These are phyloP conservation scores for Acanthacorydalis orientalis DNA, from an alignment of 2,888 invertebrate genomes.

Conservation along the genomic window DNA sequence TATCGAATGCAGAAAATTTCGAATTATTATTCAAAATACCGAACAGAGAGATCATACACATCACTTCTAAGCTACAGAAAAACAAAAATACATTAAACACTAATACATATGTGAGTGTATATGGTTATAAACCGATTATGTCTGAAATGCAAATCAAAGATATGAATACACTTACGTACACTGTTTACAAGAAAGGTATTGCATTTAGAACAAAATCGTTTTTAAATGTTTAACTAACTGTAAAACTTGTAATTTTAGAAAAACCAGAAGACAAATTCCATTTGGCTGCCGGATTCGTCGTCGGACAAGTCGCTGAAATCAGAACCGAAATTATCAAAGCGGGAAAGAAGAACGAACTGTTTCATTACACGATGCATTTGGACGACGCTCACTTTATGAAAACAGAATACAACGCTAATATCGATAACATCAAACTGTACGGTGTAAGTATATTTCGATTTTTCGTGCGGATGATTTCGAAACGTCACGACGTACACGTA, in stretches of 20 bases:
- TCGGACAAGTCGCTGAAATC: conserved; percentile 42
- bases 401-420: conserved; percentile 39
- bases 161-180: conserved; percentile 37
- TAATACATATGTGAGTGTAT: conserved; percentile 30
- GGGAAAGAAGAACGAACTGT: conserved; percentile 38
- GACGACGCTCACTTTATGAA: conserved; percentile 45
- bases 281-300: conserved; percentile 35
- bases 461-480: not conserved
- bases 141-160: conserved; percentile 35
- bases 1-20: conserved; percentile 11
- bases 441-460: not conserved
- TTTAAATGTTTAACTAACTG: not conserved
- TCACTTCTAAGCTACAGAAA: conserved; percentile 29
- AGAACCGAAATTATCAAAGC: conserved; percentile 35
- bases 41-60: conserved; percentile 33
- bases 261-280: conserved; percentile 33
- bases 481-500: no score
- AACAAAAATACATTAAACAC: conserved; percentile 33
- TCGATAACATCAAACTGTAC: conserved; percentile 31
- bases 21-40: conserved; percentile 20
- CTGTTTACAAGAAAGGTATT: conserved; percentile 32
- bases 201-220: not conserved
- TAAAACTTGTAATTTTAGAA: conserved; percentile 15
- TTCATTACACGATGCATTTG: conserved; percentile 38
- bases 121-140: conserved; percentile 32